Evolutionary conservation across 2,888 invertebrate genomes (phyloP), one percentile per base, ranked within the genome.

Genomic region (Acronicta aceris): DNA sequence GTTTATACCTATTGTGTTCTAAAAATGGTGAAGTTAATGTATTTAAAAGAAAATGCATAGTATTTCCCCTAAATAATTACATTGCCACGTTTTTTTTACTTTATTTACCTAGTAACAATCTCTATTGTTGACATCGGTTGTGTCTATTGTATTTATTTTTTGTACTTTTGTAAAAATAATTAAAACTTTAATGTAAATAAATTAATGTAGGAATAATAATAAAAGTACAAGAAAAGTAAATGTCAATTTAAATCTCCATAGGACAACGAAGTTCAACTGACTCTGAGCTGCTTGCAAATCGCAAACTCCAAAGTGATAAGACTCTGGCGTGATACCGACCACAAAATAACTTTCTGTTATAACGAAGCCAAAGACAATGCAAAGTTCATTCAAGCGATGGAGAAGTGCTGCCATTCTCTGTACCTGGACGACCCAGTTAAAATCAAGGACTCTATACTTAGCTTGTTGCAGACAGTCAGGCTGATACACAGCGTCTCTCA

Each of bases 341-440:
- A 97, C 62, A 98, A 98, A 86, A 98, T 99, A 30, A 98, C 98
- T 0, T 98, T 98, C 85, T 98, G 98, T 83, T 98, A 98, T 87
- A 99, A 98, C 83, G 99, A 99, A 87, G 98, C 99, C 0, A 97
- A 98, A 76, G 99, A 99, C 87, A 99, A 99, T 84, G 98, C 99
- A 0, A 99, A 98, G 85, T 99, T 98, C 81, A 98, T 99, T 60
- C 93, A 94, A 70, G 98, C 98, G 0, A 96, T 99, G 95, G 99
- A 99, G 87, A 98, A 98, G 78, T 98, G 98, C 84, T 99, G 99
- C 79, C 99, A 99, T 84, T 98, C 98, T 0, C 93, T 99, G 17
- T 98, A 98, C 85, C 95, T 99, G 64, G 98, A 98, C 83, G 98
- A 98, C 90, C 99, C 99, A 5, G 98, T 98, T 7, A 97, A 97